Percentiles rank a stretch among this genome's conserved stretches.
Conservation (phyloP, 2,797 vertebrate species). For the Tokudaia tokunoshimensis region DNA sequence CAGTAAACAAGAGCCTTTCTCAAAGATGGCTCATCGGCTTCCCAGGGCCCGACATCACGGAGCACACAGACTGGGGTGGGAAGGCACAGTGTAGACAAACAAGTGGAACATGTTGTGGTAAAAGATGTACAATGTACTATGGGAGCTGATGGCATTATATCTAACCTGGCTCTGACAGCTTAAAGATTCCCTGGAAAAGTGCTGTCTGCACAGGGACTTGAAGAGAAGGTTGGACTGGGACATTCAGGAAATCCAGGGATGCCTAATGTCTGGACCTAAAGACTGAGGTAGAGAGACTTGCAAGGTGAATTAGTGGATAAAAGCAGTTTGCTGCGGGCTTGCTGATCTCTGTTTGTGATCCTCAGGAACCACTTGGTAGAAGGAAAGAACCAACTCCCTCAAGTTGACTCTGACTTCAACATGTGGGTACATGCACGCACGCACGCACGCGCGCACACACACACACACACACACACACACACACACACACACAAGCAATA, state of each 20-base stretch:
- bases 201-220: not conserved
- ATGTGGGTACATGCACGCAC: not conserved
- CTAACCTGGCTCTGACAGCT: constrained; percentile 47
- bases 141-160: not conserved
- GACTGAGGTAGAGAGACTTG: not conserved
- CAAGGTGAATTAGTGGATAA: not conserved
- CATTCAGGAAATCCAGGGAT: not conserved
- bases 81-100: not conserved
- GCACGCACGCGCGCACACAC: not conserved
- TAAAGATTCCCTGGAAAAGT: not conserved
- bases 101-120: not conserved
- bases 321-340: not conserved
- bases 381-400: not conserved
- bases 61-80: not conserved
- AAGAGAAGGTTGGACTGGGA: not conserved
- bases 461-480: not conserved
- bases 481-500: not conserved
- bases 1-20: not conserved
- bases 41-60: not conserved
- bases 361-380: not conserved
- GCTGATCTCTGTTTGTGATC: not conserved
- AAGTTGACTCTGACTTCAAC: not conserved
- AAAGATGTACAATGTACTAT: not conserved
- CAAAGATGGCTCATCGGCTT: not conserved
- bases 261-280: not conserved